phyloP scores from a whole-genome alignment of 1,140 invertebrate genomes.

The Zaprionus capensis region DNA sequence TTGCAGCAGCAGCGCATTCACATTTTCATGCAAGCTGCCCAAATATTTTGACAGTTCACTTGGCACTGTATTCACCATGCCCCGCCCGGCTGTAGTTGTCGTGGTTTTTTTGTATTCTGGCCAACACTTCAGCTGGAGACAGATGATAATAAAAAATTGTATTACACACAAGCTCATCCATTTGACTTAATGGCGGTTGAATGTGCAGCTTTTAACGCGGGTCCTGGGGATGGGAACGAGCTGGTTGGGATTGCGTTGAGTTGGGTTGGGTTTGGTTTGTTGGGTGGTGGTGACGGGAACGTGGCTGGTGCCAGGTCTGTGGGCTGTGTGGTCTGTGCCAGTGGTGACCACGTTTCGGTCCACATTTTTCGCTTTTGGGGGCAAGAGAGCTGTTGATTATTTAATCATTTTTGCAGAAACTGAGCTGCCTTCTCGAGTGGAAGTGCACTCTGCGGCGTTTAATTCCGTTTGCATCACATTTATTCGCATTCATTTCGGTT shows the following conservation, averaged over 20 bases:
- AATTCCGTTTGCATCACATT: conserved; percentile 73
- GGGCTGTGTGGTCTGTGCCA: conserved; percentile 29
- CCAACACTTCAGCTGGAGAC: conserved; percentile 70
- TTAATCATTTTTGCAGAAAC: conserved; percentile 66
- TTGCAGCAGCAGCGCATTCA: conserved; percentile 32
- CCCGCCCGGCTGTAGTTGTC: conserved; percentile 3
- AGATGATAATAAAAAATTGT: conserved; percentile 82
- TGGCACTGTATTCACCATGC: conserved; percentile 47
- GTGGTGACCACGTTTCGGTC: conserved; percentile 35
- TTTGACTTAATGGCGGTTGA: conserved; percentile 82
- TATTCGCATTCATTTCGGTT: conserved; percentile 34
- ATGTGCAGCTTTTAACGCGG: conserved; percentile 78
- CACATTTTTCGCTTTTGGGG: conserved; percentile 37
- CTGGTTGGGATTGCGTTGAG: background rate
- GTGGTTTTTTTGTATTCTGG: conserved; percentile 38
- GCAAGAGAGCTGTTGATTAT: conserved; percentile 70
- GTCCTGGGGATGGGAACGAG: conserved; percentile 24
- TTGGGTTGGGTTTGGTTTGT: too few species aligned
- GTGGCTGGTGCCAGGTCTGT: background rate
- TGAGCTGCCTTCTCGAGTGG: conserved; percentile 71
- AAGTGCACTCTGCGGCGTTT: conserved; percentile 70
- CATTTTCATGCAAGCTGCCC: conserved; percentile 13
- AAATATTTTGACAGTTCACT: conserved; percentile 48
- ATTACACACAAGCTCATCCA: conserved; percentile 79
- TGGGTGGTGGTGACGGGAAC: too few species aligned